Evolutionary conservation across 2,888 invertebrate species (phyloP).

Genomic region (Archaeoteleia sp.): DNA sequence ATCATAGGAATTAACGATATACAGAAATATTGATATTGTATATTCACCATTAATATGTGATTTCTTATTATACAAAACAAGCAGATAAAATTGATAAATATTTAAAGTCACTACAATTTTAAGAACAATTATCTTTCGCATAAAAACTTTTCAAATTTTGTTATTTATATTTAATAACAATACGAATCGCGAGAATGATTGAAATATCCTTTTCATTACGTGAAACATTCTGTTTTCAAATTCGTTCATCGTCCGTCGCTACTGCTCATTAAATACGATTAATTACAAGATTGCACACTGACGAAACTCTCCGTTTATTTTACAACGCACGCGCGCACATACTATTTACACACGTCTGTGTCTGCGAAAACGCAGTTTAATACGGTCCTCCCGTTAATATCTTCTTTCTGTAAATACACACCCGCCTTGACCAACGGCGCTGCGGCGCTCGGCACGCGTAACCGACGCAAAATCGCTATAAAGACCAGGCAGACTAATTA

Average conservation of each 20-base stretch:
- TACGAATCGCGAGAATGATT: too few relatives aligned
- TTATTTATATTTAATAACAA: too few relatives aligned
- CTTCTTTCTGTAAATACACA: constrained; percentile 25
- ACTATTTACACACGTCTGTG: constrained; percentile 40
- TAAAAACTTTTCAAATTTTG: too few relatives aligned
- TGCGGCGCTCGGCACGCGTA: constrained; percentile 19
- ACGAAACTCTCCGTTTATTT: constrained; percentile 57
- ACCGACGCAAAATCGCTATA: constrained; percentile 2
- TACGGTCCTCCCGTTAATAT: constrained; percentile 9
- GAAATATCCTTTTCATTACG: too few relatives aligned
- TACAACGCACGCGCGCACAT: constrained; percentile 51
- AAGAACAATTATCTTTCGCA: too few relatives aligned
- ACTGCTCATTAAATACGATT: constrained; percentile 28
- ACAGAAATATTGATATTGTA: too few relatives aligned
- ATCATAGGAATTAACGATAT: too few relatives aligned
- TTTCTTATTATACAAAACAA: too few relatives aligned
- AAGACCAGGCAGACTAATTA: not conserved
- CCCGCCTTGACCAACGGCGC: constrained; percentile 24
- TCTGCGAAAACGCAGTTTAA: constrained; percentile 8
- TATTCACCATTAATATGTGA: too few relatives aligned
- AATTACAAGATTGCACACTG: constrained; percentile 59
- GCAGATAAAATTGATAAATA: too few relatives aligned
- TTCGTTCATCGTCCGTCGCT: not conserved
- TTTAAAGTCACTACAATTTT: too few relatives aligned
- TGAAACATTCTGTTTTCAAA: constrained; percentile 7